phyloP scores from a whole-genome alignment of 2,113 vertebrate species.

The Ptychochromis oligacanthus region DNA sequence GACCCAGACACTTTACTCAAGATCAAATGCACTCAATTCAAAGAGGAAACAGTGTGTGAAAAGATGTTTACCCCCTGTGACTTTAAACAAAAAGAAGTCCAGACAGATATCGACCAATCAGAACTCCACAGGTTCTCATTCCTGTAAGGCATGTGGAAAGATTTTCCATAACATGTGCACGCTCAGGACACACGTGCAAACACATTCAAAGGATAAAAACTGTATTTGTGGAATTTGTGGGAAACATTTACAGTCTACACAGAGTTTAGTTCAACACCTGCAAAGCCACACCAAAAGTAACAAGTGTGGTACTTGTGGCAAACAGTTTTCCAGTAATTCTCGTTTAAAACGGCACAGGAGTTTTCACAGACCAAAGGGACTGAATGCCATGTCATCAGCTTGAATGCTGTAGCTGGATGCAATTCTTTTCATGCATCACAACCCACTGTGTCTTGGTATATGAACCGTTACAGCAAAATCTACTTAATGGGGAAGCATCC shows the following conservation, averaged over 20 bases:
- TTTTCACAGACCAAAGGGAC: constrained; percentile 14
- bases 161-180: constrained; percentile 32
- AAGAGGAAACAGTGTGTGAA: background rate
- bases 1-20: background rate
- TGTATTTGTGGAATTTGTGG: constrained; percentile 44
- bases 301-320: constrained; percentile 29
- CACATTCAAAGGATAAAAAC: constrained; percentile 13
- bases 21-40: background rate
- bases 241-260: background rate
- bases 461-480: background rate
- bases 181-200: constrained; percentile 4
- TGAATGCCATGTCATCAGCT: background rate
- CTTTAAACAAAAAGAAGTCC: background rate
- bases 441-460: background rate
- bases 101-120: background rate
- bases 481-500: background rate
- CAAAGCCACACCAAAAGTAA: constrained; percentile 17
- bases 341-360: background rate
- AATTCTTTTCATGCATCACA: background rate
- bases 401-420: background rate
- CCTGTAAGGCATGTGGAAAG: constrained; percentile 42
- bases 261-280: constrained; percentile 21
- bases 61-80: background rate
- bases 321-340: constrained; percentile 18
- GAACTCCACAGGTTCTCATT: background rate